A percentile compares a stretch with the other conserved stretches of the same genome.
These are phyloP conservation scores for Pontoporia blainvillei DNA, from an alignment of 2,113 vertebrate genomes.

Conservation along the genomic window DNA sequence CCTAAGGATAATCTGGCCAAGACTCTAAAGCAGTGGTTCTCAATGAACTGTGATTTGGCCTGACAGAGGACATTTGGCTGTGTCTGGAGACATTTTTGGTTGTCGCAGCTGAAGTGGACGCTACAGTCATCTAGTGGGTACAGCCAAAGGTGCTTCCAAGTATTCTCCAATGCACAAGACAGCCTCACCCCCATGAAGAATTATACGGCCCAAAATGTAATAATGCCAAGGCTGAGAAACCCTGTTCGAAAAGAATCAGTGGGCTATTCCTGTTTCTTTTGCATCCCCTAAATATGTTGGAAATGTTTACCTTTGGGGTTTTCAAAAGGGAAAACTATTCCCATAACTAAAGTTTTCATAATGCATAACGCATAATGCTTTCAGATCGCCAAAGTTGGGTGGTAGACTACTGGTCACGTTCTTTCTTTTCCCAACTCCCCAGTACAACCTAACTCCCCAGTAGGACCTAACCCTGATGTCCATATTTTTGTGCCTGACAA, in stretches of 20 bases:
- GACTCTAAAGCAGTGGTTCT: not conserved
- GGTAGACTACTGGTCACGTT: not conserved
- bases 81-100: not conserved
- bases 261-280: not conserved
- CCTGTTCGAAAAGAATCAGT: not conserved
- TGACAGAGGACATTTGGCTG: not conserved
- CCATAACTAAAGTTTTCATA: not conserved
- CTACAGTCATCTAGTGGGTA: too few species aligned
- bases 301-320: not conserved
- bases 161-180: not conserved
- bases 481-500: not conserved
- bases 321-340: not conserved
- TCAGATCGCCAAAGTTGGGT: not conserved
- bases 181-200: not conserved
- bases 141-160: not conserved
- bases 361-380: not conserved
- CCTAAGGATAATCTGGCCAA: not conserved
- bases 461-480: not conserved
- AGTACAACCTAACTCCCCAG: not conserved
- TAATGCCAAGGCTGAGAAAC: not conserved
- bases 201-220: not conserved
- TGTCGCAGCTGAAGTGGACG: not conserved
- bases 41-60: too few species aligned
- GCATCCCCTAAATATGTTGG: not conserved
- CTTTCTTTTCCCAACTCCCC: not conserved